Conservation (phyloP, 2,888 invertebrate genomes). For the Trichopria drosophilae region DNA sequence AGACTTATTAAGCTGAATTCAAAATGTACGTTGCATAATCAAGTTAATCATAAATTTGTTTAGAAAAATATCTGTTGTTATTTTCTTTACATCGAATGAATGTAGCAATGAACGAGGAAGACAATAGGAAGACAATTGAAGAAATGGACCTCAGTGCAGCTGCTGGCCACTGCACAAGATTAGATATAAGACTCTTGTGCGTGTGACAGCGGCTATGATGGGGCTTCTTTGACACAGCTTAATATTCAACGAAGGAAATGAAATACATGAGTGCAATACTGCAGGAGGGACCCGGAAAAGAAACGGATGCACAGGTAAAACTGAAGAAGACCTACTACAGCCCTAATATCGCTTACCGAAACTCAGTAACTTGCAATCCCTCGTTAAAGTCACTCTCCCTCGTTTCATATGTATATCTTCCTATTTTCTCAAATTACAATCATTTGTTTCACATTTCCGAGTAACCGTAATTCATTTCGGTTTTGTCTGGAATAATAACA, state of each 20-base stretch:
- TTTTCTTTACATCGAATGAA: neutral
- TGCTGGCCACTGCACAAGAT: slow-evolving; percentile 99
- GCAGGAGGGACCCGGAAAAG: slow-evolving; percentile 11
- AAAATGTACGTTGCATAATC: neutral
- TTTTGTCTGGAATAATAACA: too few species aligned
- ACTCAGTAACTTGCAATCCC: too few species aligned
- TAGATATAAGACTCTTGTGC: slow-evolving; percentile 93
- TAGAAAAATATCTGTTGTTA: neutral
- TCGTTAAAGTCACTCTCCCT: too few species aligned
- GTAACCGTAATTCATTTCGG: too few species aligned
- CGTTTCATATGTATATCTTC: too few species aligned
- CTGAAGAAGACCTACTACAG: slow-evolving; percentile 1
- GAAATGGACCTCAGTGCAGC: slow-evolving; percentile 81
- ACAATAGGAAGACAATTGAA: slow-evolving; percentile 10
- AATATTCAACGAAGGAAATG: slow-evolving; percentile 58
- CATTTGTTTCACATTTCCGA: too few species aligned
- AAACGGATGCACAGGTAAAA: neutral
- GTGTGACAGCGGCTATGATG: slow-evolving; percentile 99
- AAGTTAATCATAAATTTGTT: neutral
- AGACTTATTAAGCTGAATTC: too few species aligned
- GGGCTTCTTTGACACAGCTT: slow-evolving; percentile 62
- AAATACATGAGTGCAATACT: neutral
- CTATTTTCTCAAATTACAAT: too few species aligned
- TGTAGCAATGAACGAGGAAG: neutral
- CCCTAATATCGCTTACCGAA: too few species aligned